Conservation (phyloP, 2,888 invertebrate species). For the Coremacera marginata region DNA sequence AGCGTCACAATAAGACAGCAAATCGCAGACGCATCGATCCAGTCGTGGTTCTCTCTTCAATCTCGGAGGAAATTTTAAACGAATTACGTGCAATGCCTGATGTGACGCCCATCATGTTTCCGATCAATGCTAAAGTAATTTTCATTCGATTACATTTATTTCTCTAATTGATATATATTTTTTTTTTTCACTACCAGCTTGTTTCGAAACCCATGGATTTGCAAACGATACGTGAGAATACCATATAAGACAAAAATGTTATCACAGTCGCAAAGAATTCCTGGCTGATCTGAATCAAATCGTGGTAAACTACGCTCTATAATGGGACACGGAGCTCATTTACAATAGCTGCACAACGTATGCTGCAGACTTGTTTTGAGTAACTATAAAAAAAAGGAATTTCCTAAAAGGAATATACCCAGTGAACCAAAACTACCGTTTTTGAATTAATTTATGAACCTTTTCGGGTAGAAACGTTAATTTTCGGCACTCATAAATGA, state of each 20-base stretch:
- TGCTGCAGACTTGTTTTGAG: no score
- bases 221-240: no score
- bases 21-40: no score
- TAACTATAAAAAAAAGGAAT: no score
- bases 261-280: conserved; percentile 96
- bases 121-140: conserved; percentile 91
- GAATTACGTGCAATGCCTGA: no score
- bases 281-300: conserved; percentile 96
- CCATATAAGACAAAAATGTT: conserved; percentile 91
- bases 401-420: no score
- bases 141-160: not conserved
- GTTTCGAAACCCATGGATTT: conserved; percentile 96
- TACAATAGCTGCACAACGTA: conserved; percentile 87
- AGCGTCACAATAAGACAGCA: conserved; percentile 83
- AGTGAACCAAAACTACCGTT: no score
- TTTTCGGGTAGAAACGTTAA: no score
- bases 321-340: conserved; percentile 90
- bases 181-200: conserved; percentile 65
- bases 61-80: no score
- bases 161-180: not conserved
- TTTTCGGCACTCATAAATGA: no score
- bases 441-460: no score
- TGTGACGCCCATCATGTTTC: conserved; percentile 92
- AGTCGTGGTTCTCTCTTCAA: no score
- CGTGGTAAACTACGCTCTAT: conserved; percentile 92